Evolutionary conservation across 1,140 invertebrate species (phyloP), one percentile per base, ranked within the genome.

Genomic region (Drosophila erecta): DNA sequence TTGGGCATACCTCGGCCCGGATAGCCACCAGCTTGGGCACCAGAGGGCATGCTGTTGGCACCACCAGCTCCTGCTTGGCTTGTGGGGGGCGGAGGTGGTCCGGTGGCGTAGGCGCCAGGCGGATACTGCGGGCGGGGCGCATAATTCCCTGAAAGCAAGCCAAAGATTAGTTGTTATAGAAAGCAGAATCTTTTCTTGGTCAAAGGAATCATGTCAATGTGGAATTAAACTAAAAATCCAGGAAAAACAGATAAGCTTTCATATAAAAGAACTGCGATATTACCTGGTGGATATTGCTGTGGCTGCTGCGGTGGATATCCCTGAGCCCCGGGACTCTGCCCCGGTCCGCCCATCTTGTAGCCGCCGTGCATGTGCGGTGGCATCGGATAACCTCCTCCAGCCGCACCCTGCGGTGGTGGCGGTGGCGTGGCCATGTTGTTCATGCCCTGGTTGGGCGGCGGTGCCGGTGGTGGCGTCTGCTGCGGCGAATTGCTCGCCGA

Each of bases 251-350:
- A 22, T 22, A 22, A 41, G 15, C 2, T 14, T 15, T 7, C 7
- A 17, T 10, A 17, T 41, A 17, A 41, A 17, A 14, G 2, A 41
- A 4, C 4, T 0, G 0, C 24, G 24, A 24, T 24, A n/a, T 44
- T 11, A 44, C 92, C 92, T 92, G 94, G 94, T 58, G 93, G 93
- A 91, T 94, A 94, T 81, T 94, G 94, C 77, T 94, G 93, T 51
- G 93, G 93, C 60, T 93, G 93, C 73, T 94, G 93, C 67, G 94
- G 94, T 64, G 94, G 93, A 76, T 86, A 94, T 40, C 93, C 93
- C 77, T 94, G 93, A n/a, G 91, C 90, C 12, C 87, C 89, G 8
- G 90, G 83, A 76, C 81, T 83, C 73, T 91, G 90, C 27, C 87
- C 79, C 1, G 77, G 73, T 40, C 78, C 80, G 14, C 90, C 72